These are phyloP conservation scores for Ammodytes marinus DNA, from an alignment of 2,113 vertebrate genomes.

Conservation along the genomic window DNA sequence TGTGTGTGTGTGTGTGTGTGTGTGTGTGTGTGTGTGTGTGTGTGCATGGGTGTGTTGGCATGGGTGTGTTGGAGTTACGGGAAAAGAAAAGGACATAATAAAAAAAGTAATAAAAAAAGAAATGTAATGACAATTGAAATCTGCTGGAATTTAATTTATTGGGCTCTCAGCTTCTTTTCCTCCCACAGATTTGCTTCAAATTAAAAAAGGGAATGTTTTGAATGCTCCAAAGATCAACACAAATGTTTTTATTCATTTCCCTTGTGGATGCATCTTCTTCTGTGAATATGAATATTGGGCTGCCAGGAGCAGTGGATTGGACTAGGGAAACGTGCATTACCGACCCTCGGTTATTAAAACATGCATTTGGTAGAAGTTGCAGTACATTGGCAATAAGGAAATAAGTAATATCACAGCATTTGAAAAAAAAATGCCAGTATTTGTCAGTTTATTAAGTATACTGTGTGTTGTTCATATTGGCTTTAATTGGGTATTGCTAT, in stretches of 20 bases:
- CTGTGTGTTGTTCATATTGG: neutral
- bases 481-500: neutral
- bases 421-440: neutral
- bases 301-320: neutral
- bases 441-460: neutral
- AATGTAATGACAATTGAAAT: slow-evolving; percentile 35
- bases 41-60: neutral
- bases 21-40: neutral
- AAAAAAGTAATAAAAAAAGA: slow-evolving; percentile 32
- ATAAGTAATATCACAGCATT: neutral
- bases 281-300: slow-evolving; percentile 52
- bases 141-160: slow-evolving; percentile 53
- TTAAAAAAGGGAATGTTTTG: slow-evolving; percentile 67
- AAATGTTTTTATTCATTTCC: slow-evolving; percentile 47
- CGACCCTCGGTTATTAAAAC: slow-evolving; percentile 14
- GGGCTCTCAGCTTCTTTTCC: slow-evolving; percentile 13
- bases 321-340: slow-evolving; percentile 17
- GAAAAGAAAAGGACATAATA: slow-evolving; percentile 7
- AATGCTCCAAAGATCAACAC: slow-evolving; percentile 53
- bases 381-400: neutral
- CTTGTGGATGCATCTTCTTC: slow-evolving; percentile 39
- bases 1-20: neutral
- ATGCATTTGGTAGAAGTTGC: slow-evolving; percentile 3
- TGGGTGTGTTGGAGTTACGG: neutral
- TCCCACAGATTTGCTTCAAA: slow-evolving; percentile 56